Base-by-base conservation (phyloP, 2,113 vertebrate species). In the Scatophagus argus region DNA sequence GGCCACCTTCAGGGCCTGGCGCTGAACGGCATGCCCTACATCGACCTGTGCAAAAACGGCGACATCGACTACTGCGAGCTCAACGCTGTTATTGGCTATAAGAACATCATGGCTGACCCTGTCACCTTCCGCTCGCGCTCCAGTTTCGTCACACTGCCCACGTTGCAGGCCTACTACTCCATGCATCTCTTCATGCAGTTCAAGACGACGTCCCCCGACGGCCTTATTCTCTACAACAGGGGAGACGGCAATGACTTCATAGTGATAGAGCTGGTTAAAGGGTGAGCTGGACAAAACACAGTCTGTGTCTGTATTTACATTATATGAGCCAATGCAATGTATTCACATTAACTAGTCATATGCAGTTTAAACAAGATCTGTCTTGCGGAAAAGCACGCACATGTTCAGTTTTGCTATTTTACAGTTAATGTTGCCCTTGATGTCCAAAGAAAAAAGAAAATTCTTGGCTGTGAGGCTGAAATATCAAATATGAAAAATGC, bases 161-260 rank as follows among this genome's bases (percentile, higher is more conserved):
- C 98, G 0, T 90, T 99, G 82, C 98, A 99, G 93, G 98, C 98
- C 59, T 99, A 99, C 89, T 99, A 98, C 79, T 98, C 98, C 93
- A 99, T 99, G 98, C 98, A 99, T 91, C 97, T 99, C 87, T 99
- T 99, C 93, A 98, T 99, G 96, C 98, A 99, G 94, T 99, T 99
- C 94, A 99, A 99, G 94, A 99, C 98, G 6, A 99, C 98, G 19
- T 99, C 98, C 1, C 94, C 98, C 56, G 98, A 99, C 75, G 98
- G 98, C 80, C 94, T 99, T 47, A 95, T 99, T 85, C 96, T 99
- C 12, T 99, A 94, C 94, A 99, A 99, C 93, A 96, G 98, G 71
- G 98, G 98, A 21, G 98, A 99, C 86, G 98, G 98, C 86, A 99
- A 97, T 82, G 98, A 99, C 94, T 99, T 99, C 88, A 99, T 99